Conservation (phyloP, 30 jellyfish, hydroid and myxozoan species). For the Chrysaora quinquecirrha region DNA sequence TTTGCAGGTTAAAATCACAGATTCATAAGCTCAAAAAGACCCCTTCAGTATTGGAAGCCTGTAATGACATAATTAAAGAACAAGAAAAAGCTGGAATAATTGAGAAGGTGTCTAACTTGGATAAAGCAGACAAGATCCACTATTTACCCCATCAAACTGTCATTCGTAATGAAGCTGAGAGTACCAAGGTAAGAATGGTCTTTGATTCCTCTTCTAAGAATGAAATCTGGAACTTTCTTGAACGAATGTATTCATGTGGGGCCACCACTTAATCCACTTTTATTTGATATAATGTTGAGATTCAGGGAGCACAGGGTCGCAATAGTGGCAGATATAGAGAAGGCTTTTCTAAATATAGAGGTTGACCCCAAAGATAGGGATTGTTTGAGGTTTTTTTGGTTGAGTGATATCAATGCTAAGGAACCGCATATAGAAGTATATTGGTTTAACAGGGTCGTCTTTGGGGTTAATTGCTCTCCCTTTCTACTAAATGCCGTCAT, state of each 20-base stretch:
- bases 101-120: too few relatives aligned
- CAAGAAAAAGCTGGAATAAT: too few relatives aligned
- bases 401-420: constrained; percentile 27
- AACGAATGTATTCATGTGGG: constrained; percentile 44
- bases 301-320: constrained; percentile 33
- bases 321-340: constrained; percentile 36
- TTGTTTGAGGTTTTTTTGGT: constrained; percentile 55
- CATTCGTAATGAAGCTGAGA: neutral
- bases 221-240: constrained; percentile 15
- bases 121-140: too few relatives aligned
- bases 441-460: constrained; percentile 24
- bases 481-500: constrained; percentile 44
- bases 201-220: constrained; percentile 55
- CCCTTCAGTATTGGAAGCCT: too few relatives aligned
- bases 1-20: too few relatives aligned
- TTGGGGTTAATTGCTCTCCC: constrained; percentile 44
- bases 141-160: neutral
- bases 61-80: too few relatives aligned
- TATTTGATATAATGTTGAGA: constrained; percentile 50
- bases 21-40: too few relatives aligned
- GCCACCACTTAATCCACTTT: neutral
- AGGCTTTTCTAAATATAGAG: constrained; percentile 45
- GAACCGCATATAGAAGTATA: constrained; percentile 24
- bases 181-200: constrained; percentile 7
- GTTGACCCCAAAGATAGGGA: constrained; percentile 50